phyloP scores from a whole-genome alignment of 2,113 vertebrate genomes.

The Blennius ocellaris region DNA sequence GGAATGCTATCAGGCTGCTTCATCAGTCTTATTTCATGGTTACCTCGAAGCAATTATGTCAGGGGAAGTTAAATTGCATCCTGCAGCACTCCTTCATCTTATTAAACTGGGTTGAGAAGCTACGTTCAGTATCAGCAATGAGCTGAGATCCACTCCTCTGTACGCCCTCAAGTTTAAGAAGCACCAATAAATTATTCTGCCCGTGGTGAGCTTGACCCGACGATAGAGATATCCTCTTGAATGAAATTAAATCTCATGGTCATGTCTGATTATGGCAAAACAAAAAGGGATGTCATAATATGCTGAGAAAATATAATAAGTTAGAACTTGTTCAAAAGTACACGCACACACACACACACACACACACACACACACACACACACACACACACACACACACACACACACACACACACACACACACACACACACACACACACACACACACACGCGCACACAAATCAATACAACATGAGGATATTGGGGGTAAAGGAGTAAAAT shows the following conservation, averaged over 20 bases:
- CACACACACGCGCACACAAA: neutral
- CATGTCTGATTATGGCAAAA: too few relatives aligned
- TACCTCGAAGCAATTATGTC: constrained; percentile 51
- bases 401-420: too few relatives aligned
- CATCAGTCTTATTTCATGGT: constrained; percentile 54
- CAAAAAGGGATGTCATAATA: too few relatives aligned
- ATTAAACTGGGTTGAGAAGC: constrained; percentile 29
- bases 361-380: neutral
- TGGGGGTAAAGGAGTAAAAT: too few relatives aligned
- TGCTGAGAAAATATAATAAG: too few relatives aligned
- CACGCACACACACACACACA: constrained; percentile 9
- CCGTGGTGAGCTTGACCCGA: neutral
- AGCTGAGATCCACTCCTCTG: constrained; percentile 1
- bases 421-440: constrained; percentile 1
- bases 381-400: too few relatives aligned
- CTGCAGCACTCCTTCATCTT: constrained; percentile 33
- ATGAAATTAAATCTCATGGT: too few relatives aligned
- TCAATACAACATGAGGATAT: too few relatives aligned
- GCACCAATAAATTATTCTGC: constrained; percentile 1
- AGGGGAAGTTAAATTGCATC: constrained; percentile 22
- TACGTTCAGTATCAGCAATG: constrained; percentile 21
- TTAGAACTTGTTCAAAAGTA: neutral
- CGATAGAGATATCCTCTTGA: too few relatives aligned
- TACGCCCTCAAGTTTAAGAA: neutral
- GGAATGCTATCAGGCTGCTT: constrained; percentile 17